These are phyloP conservation scores for Cotesia typhae DNA, from an alignment of 1,140 invertebrate species.

Conservation along the genomic window DNA sequence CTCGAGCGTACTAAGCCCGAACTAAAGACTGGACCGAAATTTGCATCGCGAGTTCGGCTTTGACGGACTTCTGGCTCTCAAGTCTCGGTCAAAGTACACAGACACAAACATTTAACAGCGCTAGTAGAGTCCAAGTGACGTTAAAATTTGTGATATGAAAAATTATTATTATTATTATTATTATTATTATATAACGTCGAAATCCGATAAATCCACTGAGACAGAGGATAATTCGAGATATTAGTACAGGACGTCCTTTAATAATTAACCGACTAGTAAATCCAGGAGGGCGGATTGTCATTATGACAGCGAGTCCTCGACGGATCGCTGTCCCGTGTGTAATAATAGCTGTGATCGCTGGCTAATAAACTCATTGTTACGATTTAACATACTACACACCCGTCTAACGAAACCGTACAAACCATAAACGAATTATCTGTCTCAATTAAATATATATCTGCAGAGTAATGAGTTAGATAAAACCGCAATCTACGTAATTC, in stretches of 20 bases:
- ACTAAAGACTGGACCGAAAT: background rate
- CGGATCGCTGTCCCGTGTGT: conserved; percentile 26
- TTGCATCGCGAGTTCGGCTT: no score
- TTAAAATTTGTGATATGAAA: no score
- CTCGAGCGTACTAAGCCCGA: background rate
- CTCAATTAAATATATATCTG: conserved; percentile 7
- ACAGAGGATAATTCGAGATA: conserved; percentile 46
- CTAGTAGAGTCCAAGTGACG: background rate
- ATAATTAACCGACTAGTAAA: conserved; percentile 63
- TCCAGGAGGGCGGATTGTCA: conserved; percentile 55
- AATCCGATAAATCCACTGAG: conserved; percentile 46
- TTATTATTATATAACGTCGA: no score
- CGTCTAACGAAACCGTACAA: no score
- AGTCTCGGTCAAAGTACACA: background rate
- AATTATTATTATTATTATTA: no score
- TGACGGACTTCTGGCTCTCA: background rate
- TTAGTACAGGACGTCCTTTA: conserved; percentile 51
- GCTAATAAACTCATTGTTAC: conserved; percentile 20
- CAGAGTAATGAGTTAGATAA: no score
- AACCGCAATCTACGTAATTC: conserved; percentile 4
- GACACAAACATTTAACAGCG: no score
- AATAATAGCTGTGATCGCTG: conserved; percentile 19
- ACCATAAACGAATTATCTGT: conserved; percentile 8
- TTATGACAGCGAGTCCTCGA: conserved; percentile 50
- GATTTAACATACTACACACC: background rate